Conservation (phyloP, 2,113 vertebrate genomes). For the Cebus imitator region DNA sequence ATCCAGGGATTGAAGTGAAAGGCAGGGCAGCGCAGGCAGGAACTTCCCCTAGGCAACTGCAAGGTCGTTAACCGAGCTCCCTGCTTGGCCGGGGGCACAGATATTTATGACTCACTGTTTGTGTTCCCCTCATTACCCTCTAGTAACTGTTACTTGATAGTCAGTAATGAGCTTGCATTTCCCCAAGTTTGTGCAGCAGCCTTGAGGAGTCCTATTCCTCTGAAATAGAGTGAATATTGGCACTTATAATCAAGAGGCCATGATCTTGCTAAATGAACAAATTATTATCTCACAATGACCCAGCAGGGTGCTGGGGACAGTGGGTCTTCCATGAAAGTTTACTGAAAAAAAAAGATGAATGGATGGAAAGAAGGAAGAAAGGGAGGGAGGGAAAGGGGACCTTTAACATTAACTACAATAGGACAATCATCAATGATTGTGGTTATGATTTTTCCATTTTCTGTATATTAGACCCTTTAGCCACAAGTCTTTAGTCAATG, state of each 20-base stretch:
- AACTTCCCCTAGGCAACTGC: background rate
- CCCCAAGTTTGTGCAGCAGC: background rate
- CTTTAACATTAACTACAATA: background rate
- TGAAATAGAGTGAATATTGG: background rate
- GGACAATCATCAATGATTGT: background rate
- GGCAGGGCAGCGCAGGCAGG: no score
- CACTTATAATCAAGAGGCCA: background rate
- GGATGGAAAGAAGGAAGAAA: background rate
- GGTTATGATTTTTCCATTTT: constrained; percentile 4
- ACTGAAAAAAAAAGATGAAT: background rate
- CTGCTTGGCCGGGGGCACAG: no score
- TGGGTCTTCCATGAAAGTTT: background rate
- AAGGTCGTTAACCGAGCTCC: background rate
- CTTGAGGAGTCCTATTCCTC: background rate
- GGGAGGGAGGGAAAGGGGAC: background rate
- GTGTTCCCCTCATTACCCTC: background rate
- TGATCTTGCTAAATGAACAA: background rate
- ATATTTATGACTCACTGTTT: no score
- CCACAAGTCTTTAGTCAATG: background rate
- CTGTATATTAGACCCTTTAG: background rate
- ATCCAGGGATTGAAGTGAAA: background rate
- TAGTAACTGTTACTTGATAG: background rate
- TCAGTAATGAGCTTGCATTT: background rate
- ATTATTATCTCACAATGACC: background rate
- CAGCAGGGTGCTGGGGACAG: background rate